Percentiles rank a stretch among this genome's conserved stretches.
phyloP scores from a whole-genome alignment of 2,113 vertebrate species.

The Anolis sagrei region DNA sequence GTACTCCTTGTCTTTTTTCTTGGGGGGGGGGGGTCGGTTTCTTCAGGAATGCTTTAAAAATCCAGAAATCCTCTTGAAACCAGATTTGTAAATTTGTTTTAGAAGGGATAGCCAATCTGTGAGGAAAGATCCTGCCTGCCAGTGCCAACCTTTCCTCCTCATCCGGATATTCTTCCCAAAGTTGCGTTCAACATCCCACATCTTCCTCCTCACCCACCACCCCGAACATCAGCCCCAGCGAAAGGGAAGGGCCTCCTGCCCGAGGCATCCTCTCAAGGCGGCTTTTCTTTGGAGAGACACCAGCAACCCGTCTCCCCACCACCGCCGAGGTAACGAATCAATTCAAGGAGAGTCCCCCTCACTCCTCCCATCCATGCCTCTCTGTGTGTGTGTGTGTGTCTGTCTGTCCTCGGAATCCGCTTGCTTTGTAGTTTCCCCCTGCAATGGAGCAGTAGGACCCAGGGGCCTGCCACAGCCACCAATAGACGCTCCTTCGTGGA shows the following conservation, averaged over 20 bases:
- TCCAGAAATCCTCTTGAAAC: background rate
- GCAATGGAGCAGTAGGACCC: conserved; percentile 88
- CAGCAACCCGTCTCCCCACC: conserved; percentile 59
- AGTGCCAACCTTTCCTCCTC: background rate
- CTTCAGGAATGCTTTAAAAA: too few species aligned
- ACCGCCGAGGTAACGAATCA: conserved; percentile 74
- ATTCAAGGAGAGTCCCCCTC: conserved; percentile 59
- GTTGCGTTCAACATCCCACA: conserved; percentile 14
- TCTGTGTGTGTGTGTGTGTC: too few species aligned
- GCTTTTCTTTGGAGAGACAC: conserved; percentile 45
- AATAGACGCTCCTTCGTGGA: conserved; percentile 80
- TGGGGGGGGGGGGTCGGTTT: too few species aligned
- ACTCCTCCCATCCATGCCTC: conserved; percentile 45
- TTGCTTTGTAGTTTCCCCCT: conserved; percentile 66
- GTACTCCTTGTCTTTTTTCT: too few species aligned
- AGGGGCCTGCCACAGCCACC: conserved; percentile 79
- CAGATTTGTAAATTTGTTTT: background rate
- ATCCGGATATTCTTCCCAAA: conserved; percentile 6
- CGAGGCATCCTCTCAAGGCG: conserved; percentile 35
- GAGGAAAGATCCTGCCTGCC: background rate
- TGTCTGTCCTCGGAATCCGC: conserved; percentile 44
- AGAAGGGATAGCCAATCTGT: background rate
- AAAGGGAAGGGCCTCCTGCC: conserved; percentile 39
- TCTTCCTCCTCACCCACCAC: background rate
- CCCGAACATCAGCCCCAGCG: conserved; percentile 23